These are phyloP conservation scores for Formica selysi DNA, from an alignment of 1,140 invertebrate species.

Conservation along the genomic window DNA sequence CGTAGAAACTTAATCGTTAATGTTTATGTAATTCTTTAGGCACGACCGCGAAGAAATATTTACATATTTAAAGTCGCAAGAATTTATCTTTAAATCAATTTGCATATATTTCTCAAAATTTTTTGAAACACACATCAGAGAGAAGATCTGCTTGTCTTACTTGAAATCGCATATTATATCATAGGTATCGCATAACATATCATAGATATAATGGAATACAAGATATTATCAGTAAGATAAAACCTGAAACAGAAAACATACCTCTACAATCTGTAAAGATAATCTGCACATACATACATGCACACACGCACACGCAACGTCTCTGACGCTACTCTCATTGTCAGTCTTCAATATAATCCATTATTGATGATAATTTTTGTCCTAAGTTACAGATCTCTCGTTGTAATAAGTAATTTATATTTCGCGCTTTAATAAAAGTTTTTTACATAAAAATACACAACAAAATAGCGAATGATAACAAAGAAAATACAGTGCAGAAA, in stretches of 20 bases:
- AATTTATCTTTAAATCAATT: background rate
- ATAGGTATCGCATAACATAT: too few relatives aligned
- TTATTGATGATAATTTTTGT: background rate
- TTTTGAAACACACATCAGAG: background rate
- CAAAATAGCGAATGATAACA: background rate
- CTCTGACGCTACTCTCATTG: background rate
- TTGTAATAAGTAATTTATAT: background rate
- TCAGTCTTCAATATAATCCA: background rate
- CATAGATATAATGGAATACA: background rate
- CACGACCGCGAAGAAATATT: background rate
- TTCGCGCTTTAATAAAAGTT: background rate
- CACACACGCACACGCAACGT: background rate
- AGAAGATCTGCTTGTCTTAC: background rate
- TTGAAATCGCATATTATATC: background rate
- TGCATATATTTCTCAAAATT: background rate
- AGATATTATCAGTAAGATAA: background rate
- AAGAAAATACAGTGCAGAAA: background rate
- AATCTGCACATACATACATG: background rate
- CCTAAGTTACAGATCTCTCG: background rate
- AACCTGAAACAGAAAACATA: background rate
- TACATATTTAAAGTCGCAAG: background rate
- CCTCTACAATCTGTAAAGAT: background rate
- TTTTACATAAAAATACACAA: background rate
- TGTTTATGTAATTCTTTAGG: background rate
- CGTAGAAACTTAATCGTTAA: background rate